phyloP scores from a whole-genome alignment of 2,797 vertebrate genomes.

The Malacoctenus gilli region DNA sequence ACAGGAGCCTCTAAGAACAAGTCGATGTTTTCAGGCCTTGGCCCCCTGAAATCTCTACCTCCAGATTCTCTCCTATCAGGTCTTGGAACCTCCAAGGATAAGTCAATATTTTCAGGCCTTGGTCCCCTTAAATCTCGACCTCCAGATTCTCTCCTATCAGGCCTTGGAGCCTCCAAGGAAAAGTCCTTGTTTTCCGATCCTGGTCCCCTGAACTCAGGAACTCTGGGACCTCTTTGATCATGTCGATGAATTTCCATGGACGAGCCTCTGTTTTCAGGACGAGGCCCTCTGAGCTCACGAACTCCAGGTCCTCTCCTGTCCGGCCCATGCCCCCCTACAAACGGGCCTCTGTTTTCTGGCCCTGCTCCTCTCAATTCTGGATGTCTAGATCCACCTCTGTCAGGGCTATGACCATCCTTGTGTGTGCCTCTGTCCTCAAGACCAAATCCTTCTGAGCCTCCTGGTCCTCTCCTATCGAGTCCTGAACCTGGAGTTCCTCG shows the following conservation, averaged over 20 bases:
- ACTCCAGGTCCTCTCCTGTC: constrained; percentile 4
- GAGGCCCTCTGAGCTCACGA: neutral
- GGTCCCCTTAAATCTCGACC: constrained; percentile 1
- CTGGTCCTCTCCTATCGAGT: constrained; percentile 17
- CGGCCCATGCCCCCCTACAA: neutral
- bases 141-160: constrained; percentile 13
- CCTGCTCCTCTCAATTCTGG: constrained; percentile 10
- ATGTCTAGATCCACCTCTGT: constrained; percentile 15
- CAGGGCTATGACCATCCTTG: neutral
- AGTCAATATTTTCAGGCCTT: constrained; percentile 17
- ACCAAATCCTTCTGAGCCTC: constrained; percentile 8
- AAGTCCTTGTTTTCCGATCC: constrained; percentile 16
- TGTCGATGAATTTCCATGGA: neutral
- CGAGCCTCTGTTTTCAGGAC: constrained; percentile 7
- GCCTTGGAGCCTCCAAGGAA: constrained; percentile 5
- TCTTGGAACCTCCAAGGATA: neutral
- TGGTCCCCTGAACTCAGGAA: constrained; percentile 9
- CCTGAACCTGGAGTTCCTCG: neutral
- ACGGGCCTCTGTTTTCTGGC: constrained; percentile 1
- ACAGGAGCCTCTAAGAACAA: constrained; percentile 6
- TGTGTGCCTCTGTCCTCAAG: constrained; percentile 17
- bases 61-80: constrained; percentile 9
- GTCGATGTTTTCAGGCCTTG: constrained; percentile 24
- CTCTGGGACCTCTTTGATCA: constrained; percentile 4
- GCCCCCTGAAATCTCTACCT: constrained; percentile 25